These are phyloP conservation scores for Leptopilina clavipes DNA, from an alignment of 1,140 invertebrate genomes.

Conservation along the genomic window DNA sequence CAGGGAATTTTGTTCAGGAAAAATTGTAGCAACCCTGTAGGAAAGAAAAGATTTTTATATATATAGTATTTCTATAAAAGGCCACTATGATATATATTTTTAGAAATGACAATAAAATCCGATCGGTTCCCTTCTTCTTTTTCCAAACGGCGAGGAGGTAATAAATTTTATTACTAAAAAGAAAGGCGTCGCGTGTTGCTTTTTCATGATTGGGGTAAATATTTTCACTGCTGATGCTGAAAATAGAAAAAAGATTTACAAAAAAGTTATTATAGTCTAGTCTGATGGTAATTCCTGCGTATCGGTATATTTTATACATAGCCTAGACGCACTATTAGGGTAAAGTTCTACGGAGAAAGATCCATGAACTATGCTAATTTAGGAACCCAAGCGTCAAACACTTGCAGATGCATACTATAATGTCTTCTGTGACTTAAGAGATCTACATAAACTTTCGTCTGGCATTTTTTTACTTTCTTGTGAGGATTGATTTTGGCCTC, in stretches of 20 bases:
- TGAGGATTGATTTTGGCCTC: constrained; percentile 15
- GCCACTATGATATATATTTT: not conserved
- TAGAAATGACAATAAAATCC: not conserved
- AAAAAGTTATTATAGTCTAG: not conserved
- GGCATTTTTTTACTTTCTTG: not conserved
- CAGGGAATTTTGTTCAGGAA: too few species aligned
- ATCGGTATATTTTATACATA: not conserved
- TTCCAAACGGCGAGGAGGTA: not conserved
- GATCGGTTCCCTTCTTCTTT: not conserved
- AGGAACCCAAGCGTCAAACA: constrained; percentile 26
- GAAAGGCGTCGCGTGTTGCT: not conserved
- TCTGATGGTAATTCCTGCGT: too few species aligned
- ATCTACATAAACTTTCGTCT: not conserved
- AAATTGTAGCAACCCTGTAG: too few species aligned
- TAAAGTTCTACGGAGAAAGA: constrained; percentile 10
- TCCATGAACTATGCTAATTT: constrained; percentile 30
- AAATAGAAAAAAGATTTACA: constrained; percentile 6
- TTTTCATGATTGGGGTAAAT: constrained; percentile 18
- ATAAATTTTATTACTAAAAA: not conserved
- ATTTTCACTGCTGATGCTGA: not conserved
- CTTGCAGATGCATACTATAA: constrained; percentile 4
- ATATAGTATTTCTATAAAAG: not conserved
- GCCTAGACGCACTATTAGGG: not conserved
- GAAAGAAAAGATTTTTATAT: too few species aligned
- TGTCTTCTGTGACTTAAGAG: constrained; percentile 2